Conservation (phyloP, 1,140 invertebrate species). For the Drosophila repletoides region DNA sequence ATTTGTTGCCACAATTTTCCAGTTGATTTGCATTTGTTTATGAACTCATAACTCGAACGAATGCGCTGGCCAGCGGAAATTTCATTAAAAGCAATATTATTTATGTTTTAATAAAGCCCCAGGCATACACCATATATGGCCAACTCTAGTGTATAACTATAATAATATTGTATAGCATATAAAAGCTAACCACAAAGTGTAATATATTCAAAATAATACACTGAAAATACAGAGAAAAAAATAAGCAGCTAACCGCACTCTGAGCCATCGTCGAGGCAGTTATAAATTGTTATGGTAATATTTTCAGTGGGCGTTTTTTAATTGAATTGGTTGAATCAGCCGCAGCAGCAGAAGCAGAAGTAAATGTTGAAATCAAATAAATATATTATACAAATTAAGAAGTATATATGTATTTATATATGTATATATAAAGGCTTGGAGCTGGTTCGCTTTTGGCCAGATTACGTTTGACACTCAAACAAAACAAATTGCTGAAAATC, state of each 20-base stretch:
- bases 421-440: neutral
- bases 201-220: slow-evolving; percentile 73
- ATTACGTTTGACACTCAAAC: slow-evolving; percentile 9
- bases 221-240: too few species aligned
- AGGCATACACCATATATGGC: slow-evolving; percentile 48
- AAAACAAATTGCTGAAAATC: slow-evolving; percentile 22
- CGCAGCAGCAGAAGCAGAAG: slow-evolving; percentile 25
- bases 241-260: slow-evolving; percentile 50
- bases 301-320: slow-evolving; percentile 67
- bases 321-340: slow-evolving; percentile 61
- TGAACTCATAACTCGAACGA: slow-evolving; percentile 64
- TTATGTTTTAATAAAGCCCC: slow-evolving; percentile 74
- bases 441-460: slow-evolving; percentile 22
- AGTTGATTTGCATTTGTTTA: slow-evolving; percentile 73
- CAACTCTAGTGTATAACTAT: neutral
- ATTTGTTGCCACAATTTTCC: slow-evolving; percentile 75
- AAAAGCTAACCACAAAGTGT: slow-evolving; percentile 33
- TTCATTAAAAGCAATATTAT: slow-evolving; percentile 68
- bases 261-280: slow-evolving; percentile 61
- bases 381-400: slow-evolving; percentile 35
- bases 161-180: neutral
- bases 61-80: slow-evolving; percentile 61
- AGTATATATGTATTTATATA: slow-evolving; percentile 3
- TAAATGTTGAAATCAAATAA: slow-evolving; percentile 58
- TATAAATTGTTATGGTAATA: slow-evolving; percentile 77